Conservation (phyloP, 2,888 invertebrate genomes). For the Elmis aenea region DNA sequence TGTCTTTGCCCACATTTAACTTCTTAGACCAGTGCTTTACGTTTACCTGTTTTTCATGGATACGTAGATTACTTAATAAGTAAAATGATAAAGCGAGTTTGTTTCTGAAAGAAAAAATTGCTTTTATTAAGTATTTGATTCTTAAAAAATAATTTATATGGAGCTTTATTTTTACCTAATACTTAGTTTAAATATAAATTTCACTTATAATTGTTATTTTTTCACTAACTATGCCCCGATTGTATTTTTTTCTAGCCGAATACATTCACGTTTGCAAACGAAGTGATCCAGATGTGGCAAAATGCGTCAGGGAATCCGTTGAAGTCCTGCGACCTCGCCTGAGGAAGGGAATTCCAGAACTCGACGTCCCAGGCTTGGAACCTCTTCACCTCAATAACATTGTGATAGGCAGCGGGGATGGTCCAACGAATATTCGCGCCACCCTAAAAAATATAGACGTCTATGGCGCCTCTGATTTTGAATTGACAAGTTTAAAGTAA, state of each 20-base stretch:
- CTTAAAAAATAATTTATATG: too few relatives aligned
- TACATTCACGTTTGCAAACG: constrained; percentile 62
- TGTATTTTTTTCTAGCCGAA: constrained; percentile 51
- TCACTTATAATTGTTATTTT: too few relatives aligned
- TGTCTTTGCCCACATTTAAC: too few relatives aligned
- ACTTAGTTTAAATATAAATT: too few relatives aligned
- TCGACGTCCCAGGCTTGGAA: constrained; percentile 63
- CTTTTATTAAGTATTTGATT: too few relatives aligned
- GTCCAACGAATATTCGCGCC: constrained; percentile 46
- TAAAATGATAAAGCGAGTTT: too few relatives aligned
- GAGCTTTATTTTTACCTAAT: too few relatives aligned
- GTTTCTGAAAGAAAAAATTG: too few relatives aligned
- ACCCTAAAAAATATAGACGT: constrained; percentile 50
- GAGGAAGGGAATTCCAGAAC: constrained; percentile 59
- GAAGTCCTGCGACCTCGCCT: constrained; percentile 56
- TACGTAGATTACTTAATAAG: too few relatives aligned
- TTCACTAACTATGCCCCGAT: too few relatives aligned
- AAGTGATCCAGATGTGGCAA: constrained; percentile 57
- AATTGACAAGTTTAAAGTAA: constrained; percentile 52
- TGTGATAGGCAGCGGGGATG: constrained; percentile 54
- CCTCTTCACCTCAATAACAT: constrained; percentile 60
- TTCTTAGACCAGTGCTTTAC: too few relatives aligned
- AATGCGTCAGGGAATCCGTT: constrained; percentile 59
- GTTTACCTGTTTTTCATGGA: too few relatives aligned
- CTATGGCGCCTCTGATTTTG: constrained; percentile 51